Conservation (phyloP, 2,888 invertebrate genomes). For the Xestoiulus laeticollis region DNA sequence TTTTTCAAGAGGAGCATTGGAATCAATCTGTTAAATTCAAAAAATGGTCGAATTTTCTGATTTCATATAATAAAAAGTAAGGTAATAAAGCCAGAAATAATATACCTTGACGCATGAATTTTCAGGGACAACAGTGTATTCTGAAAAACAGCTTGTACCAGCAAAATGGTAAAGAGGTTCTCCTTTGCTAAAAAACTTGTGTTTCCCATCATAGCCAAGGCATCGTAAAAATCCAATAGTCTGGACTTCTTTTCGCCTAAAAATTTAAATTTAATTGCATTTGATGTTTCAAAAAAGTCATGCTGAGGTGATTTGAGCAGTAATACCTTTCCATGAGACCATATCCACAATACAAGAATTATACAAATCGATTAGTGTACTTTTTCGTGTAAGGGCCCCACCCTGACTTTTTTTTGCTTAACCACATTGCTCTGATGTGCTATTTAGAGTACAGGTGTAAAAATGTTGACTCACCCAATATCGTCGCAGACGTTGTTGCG, state of each 20-base stretch:
- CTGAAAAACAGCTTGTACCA: constrained; percentile 22
- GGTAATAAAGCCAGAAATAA: background rate
- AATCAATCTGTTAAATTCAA: constrained; percentile 20
- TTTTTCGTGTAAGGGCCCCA: no score
- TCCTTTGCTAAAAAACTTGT: background rate
- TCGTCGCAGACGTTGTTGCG: background rate
- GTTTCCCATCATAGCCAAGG: constrained; percentile 20
- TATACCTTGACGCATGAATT: constrained; percentile 52
- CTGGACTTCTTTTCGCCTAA: constrained; percentile 18
- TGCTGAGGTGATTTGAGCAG: no score
- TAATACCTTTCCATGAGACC: no score
- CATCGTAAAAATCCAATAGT: background rate
- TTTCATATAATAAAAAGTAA: background rate
- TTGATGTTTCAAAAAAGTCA: no score
- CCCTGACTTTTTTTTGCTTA: no score
- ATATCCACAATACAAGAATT: no score
- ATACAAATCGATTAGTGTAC: no score
- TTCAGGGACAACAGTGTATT: constrained; percentile 47
- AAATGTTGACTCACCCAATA: background rate
- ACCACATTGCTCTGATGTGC: no score
- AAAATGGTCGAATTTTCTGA: background rate
- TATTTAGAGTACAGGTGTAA: no score
- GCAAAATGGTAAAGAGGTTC: constrained; percentile 3
- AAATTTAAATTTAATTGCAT: background rate
- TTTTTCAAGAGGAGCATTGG: constrained; percentile 30